phyloP scores from a whole-genome alignment of 1,140 invertebrate species.

The Platyscapa corneri region DNA sequence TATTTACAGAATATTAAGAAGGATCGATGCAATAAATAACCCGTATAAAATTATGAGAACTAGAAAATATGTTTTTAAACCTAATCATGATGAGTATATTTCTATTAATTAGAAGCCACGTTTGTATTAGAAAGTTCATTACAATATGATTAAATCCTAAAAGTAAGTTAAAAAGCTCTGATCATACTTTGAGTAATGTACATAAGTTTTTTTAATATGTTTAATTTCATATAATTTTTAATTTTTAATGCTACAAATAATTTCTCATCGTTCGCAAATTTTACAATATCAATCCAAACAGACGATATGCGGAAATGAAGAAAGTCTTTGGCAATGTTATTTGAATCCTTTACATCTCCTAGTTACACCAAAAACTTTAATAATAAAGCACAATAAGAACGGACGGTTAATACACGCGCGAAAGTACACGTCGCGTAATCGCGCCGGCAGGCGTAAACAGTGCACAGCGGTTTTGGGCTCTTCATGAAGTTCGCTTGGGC shows the following conservation, averaged over 20 bases:
- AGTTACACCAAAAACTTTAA: background rate
- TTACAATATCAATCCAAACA: too few relatives aligned
- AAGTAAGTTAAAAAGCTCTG: too few relatives aligned
- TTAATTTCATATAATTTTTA: too few relatives aligned
- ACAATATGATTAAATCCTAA: too few relatives aligned
- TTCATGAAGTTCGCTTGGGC: background rate
- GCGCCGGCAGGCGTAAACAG: background rate
- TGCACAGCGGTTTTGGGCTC: background rate
- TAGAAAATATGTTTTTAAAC: background rate
- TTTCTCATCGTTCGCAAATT: too few relatives aligned
- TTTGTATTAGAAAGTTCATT: too few relatives aligned
- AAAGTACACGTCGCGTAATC: background rate
- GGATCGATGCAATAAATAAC: background rate
- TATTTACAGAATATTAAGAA: background rate
- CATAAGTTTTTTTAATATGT: too few relatives aligned
- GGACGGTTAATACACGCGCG: background rate
- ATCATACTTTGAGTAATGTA: background rate
- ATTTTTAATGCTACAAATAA: too few relatives aligned
- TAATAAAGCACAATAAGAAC: background rate
- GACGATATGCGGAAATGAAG: too few relatives aligned
- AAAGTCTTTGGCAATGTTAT: background rate
- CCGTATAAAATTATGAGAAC: background rate
- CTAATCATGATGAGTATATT: too few relatives aligned
- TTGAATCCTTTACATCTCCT: background rate
- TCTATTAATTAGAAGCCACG: too few relatives aligned